Conservation (phyloP, 1,140 invertebrate genomes). For the Papilio aristodemus region DNA sequence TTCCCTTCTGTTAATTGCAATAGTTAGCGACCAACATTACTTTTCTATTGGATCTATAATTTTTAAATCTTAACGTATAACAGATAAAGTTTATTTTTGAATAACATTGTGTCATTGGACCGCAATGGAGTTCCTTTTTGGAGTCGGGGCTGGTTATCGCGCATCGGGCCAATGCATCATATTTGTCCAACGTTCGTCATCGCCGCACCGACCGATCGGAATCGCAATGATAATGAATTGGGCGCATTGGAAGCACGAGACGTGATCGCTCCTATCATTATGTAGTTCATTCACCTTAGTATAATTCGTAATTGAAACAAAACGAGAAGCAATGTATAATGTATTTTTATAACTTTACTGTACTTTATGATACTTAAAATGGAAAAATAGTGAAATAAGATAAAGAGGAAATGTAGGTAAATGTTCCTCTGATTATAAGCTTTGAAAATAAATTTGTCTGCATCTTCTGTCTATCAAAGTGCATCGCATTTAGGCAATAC, state of each 20-base stretch:
- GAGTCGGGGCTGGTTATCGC: slow-evolving; percentile 57
- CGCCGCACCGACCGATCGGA: slow-evolving; percentile 56
- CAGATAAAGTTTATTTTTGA: slow-evolving; percentile 39
- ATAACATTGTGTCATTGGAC: slow-evolving; percentile 24
- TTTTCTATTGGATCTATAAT: slow-evolving; percentile 32
- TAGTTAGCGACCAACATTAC: slow-evolving; percentile 41
- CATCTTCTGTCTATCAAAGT: no score
- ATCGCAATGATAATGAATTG: slow-evolving; percentile 67
- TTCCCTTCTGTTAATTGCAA: slow-evolving; percentile 74
- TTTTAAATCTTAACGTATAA: slow-evolving; percentile 30
- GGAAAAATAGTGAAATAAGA: no score
- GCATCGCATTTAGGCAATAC: no score
- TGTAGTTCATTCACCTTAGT: slow-evolving; percentile 13
- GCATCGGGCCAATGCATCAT: slow-evolving; percentile 75
- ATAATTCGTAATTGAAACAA: neutral
- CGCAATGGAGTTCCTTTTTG: slow-evolving; percentile 44
- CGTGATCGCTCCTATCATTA: slow-evolving; percentile 48
- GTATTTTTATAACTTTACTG: no score
- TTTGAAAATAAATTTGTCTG: no score
- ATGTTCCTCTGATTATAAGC: no score
- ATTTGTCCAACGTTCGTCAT: slow-evolving; percentile 75
- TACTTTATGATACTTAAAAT: no score
- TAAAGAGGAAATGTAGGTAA: no score
- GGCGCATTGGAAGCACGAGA: slow-evolving; percentile 58
- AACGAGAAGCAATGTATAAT: no score